Conservation (phyloP, 2,888 invertebrate species). For the Tupiocoris notatus region DNA sequence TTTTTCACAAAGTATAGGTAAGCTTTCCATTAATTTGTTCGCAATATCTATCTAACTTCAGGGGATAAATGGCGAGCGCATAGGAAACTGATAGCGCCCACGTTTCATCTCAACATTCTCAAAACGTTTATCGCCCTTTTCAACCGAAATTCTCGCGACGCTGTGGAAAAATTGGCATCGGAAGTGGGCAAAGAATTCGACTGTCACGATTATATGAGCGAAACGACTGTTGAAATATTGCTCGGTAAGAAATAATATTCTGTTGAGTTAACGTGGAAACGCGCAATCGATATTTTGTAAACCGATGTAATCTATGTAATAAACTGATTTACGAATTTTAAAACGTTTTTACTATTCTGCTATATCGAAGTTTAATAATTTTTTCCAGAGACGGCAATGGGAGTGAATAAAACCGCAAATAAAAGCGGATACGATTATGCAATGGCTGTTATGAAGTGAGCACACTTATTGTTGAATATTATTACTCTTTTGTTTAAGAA, state of each 20-base stretch:
- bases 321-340: too few species aligned
- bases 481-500: too few species aligned
- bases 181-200: constrained; percentile 50
- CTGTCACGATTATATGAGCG: constrained; percentile 51
- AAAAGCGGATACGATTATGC: constrained; percentile 73
- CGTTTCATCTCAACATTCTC: constrained; percentile 82
- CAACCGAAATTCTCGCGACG: constrained; percentile 75
- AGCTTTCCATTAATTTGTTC: not conserved
- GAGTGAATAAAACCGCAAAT: constrained; percentile 78
- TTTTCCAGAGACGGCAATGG: constrained; percentile 79
- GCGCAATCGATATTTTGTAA: not conserved
- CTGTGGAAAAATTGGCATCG: constrained; percentile 55
- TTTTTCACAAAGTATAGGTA: not conserved
- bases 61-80: constrained; percentile 83
- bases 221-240: constrained; percentile 52
- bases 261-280: too few species aligned
- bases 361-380: not conserved
- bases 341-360: not conserved
- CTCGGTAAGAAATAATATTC: constrained; percentile 8
- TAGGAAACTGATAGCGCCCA: constrained; percentile 81
- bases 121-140: constrained; percentile 84
- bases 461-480: constrained; percentile 4
- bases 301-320: too few species aligned
- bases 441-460: constrained; percentile 79
- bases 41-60: too few species aligned